Percentiles rank a stretch among this genome's conserved stretches.
phyloP scores from a whole-genome alignment of 2,888 invertebrate genomes.

The Celastrina argiolus region DNA sequence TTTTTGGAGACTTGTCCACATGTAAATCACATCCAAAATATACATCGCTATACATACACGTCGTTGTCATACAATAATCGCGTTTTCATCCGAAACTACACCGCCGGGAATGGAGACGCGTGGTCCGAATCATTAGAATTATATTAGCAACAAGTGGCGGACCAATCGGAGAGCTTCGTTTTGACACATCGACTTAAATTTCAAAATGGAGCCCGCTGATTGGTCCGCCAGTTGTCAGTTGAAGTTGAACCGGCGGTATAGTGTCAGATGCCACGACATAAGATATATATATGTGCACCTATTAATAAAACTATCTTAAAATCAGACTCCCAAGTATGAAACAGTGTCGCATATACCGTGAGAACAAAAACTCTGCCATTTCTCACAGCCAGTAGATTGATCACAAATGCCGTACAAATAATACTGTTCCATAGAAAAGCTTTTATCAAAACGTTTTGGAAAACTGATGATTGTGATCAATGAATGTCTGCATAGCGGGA shows the following conservation, averaged over 20 bases:
- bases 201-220: too few relatives aligned
- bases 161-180: too few relatives aligned
- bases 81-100: too few relatives aligned
- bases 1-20: slow-evolving; percentile 47
- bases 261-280: too few relatives aligned
- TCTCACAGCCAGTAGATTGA: slow-evolving; percentile 41
- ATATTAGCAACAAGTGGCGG: too few relatives aligned
- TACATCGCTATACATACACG: slow-evolving; percentile 53
- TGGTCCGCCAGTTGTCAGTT: too few relatives aligned
- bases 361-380: slow-evolving; percentile 40
- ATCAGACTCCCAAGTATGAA: slow-evolving; percentile 9
- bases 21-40: slow-evolving; percentile 76
- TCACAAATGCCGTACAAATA: slow-evolving; percentile 28
- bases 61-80: slow-evolving; percentile 41
- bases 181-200: too few relatives aligned
- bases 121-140: too few relatives aligned
- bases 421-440: slow-evolving; percentile 27
- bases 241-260: too few relatives aligned
- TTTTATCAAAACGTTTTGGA: background rate
- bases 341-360: slow-evolving; percentile 42
- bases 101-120: too few relatives aligned
- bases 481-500: background rate
- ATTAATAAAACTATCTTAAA: background rate
- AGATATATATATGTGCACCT: slow-evolving; percentile 37
- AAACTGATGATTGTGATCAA: slow-evolving; percentile 18